A percentile compares a stretch with the other conserved stretches of the same genome.
These are phyloP conservation scores for Dicycla oo DNA, from an alignment of 2,888 invertebrate genomes.

Conservation along the genomic window DNA sequence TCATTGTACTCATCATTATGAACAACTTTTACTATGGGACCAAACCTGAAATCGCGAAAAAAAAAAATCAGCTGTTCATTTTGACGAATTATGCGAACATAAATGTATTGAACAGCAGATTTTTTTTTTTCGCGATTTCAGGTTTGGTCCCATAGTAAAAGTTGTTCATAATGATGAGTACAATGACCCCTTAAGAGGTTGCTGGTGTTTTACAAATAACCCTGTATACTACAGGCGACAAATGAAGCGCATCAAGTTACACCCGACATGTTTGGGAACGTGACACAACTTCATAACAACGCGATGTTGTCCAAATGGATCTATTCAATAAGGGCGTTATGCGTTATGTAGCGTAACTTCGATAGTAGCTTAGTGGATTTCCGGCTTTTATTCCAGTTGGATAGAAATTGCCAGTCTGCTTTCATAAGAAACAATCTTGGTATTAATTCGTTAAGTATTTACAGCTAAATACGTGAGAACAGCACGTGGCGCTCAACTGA, in stretches of 20 bases:
- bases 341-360: not conserved
- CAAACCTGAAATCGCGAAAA: no score
- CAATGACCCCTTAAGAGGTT: no score
- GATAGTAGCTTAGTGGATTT: not conserved
- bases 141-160: no score
- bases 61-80: no score
- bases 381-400: not conserved
- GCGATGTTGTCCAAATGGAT: not conserved
- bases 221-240: not conserved
- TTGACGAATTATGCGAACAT: no score
- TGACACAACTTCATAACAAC: not conserved
- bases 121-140: no score
- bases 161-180: no score
- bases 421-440: not conserved
- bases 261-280: not conserved
- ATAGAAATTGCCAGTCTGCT: not conserved
- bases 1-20: no score
- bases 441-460: slow-evolving; percentile 45
- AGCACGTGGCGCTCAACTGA: slow-evolving; percentile 70
- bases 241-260: not conserved
- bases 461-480: slow-evolving; percentile 74
- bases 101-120: no score
- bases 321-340: not conserved
- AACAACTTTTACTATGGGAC: no score
- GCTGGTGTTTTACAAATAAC: no score